Evolutionary conservation across 2,797 vertebrate species (phyloP).

Genomic region (Galagoides demidoff): DNA sequence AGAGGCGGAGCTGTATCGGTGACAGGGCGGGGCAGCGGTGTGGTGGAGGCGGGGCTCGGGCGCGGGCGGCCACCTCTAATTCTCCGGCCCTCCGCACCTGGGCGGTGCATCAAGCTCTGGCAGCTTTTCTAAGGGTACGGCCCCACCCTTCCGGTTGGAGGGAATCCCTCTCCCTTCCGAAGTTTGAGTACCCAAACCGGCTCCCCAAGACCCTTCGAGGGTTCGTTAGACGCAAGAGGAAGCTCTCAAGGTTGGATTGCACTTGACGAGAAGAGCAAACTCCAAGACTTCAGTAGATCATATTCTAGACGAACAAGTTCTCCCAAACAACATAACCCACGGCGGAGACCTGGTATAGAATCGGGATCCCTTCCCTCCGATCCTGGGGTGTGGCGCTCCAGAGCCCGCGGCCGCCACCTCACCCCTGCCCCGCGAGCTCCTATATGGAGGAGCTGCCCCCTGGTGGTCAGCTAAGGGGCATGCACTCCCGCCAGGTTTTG

Average conservation of each 20-base stretch:
- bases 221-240: background rate
- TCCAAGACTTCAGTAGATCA: background rate
- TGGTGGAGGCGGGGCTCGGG: fast-evolving
- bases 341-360: fast-evolving
- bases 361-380: fast-evolving
- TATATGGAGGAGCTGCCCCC: background rate
- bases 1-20: fast-evolving
- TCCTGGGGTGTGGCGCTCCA: background rate
- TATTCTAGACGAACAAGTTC: too few species aligned
- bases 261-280: background rate
- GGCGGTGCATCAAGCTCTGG: fast-evolving
- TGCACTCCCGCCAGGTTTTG: background rate
- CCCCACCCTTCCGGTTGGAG: background rate
- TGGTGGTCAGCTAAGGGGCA: background rate
- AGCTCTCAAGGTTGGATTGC: background rate
- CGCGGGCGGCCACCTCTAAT: background rate
- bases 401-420: background rate
- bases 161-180: fast-evolving
- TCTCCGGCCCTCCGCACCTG: fast-evolving
- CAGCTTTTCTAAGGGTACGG: fast-evolving
- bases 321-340: fast-evolving
- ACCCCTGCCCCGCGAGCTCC: fast-evolving
- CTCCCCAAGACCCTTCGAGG: fast-evolving
- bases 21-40: background rate
- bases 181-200: fast-evolving